Evolutionary conservation across 2,888 invertebrate species (phyloP).

Genomic region (Phalangium opilio): DNA sequence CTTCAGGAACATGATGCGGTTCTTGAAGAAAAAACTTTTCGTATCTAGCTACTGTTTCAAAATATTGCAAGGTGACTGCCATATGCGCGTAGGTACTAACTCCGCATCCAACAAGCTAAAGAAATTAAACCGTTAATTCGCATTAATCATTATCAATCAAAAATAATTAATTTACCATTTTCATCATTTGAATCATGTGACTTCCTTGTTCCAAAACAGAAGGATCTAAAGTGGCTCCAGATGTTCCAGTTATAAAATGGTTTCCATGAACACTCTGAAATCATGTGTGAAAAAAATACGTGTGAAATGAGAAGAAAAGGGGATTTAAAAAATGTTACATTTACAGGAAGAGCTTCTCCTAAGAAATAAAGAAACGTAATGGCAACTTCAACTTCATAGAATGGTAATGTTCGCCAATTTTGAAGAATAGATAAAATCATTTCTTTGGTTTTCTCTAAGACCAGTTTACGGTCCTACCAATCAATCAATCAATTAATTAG

Average conservation of each 20-base stretch:
- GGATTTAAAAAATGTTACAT: constrained; percentile 9
- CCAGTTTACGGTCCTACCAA: constrained; percentile 31
- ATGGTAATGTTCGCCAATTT: constrained; percentile 32
- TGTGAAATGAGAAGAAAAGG: too few relatives aligned
- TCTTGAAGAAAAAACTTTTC: constrained; percentile 39
- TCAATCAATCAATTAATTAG: constrained; percentile 6
- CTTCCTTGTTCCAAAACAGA: too few relatives aligned
- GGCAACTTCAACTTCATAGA: constrained; percentile 37
- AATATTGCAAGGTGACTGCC: constrained; percentile 36
- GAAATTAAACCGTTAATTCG: constrained; percentile 6
- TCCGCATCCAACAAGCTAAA: constrained; percentile 33
- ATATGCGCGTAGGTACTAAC: constrained; percentile 35
- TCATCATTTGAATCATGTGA: too few relatives aligned
- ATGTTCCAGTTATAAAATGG: constrained; percentile 25
- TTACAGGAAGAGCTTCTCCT: constrained; percentile 36
- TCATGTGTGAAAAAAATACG: constrained; percentile 4
- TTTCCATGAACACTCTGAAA: constrained; percentile 31
- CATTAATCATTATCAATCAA: not conserved
- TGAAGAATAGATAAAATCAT: constrained; percentile 31
- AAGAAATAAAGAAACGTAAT: constrained; percentile 36
- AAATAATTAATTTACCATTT: too few relatives aligned
- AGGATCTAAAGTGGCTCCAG: too few relatives aligned
- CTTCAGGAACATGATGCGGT: constrained; percentile 34
- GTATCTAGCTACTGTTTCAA: constrained; percentile 37
- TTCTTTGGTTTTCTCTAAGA: constrained; percentile 32